Base-by-base conservation (phyloP, 2,113 vertebrate genomes). In the Corapipo altera region DNA sequence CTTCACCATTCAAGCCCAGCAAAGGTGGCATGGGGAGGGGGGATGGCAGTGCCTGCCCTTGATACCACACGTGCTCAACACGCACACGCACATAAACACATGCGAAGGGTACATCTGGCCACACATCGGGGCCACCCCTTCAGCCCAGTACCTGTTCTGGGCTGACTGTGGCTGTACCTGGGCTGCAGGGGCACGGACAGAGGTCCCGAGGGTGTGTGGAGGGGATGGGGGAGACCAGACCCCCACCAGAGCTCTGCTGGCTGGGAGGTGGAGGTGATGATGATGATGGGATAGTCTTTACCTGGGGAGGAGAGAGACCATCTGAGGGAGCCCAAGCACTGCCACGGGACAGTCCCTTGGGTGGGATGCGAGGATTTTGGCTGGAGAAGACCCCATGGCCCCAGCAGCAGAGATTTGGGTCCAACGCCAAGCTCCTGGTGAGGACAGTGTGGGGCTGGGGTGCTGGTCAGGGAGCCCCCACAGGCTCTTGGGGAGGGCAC, bases 101-200 rank as follows among this genome's bases (percentile, higher is more conserved):
- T 0, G 15, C 78, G 51, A 54, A 37, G 62, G 58, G 46, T 64
- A 75, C 0, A 2, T 48, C 46, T 71, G 33, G 37, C 54, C 72
- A n/a, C 0, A 0, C 3, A 1, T 26, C 0, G 0, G 51, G 69
- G 69, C 65, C 70, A 55, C 61, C 35, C 85, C 43, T 9, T 67
- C 7, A 1, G 43, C 30, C 39, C 6, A 4, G 22, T 71, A 24
- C 43, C 52, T 2, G 6, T 5, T 7, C 62, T 81, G 86, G 59
- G 37, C 57, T 93, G 72, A 41, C 35, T 73, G 66, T 21, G 16
- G 55, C 75, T 64, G 66, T 65, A 37, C 23, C 61, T 2, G 2
- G 62, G 44, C 30, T 44, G 35, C 33, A 26, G 13, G 27, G 61
- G 19, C 59, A 87, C 8, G 13, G 74, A 16, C 0, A 0, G 41